phyloP scores from a whole-genome alignment of 2,888 invertebrate species.

The Tuberolachnus salignus region DNA sequence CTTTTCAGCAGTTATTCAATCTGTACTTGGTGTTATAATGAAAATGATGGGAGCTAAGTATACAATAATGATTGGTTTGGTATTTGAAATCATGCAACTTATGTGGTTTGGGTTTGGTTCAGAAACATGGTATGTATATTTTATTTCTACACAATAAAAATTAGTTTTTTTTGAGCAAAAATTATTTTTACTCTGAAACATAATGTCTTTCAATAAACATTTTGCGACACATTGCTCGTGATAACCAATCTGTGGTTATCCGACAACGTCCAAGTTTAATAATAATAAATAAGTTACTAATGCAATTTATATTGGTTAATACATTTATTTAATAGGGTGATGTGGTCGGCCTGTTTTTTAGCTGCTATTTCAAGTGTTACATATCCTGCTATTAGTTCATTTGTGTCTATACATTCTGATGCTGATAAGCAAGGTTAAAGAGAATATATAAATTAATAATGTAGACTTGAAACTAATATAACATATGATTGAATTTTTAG shows the following conservation, averaged over 20 bases:
- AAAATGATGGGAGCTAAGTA: slow-evolving; percentile 90
- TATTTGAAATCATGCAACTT: slow-evolving; percentile 95
- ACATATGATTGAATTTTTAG: slow-evolving; percentile 61
- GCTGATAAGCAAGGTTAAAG: slow-evolving; percentile 89
- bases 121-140: slow-evolving; percentile 77
- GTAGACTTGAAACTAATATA: not conserved
- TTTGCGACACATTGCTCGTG: not conserved
- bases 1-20: slow-evolving; percentile 93
- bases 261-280: not conserved
- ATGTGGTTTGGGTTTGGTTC: slow-evolving; percentile 98
- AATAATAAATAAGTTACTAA: not conserved
- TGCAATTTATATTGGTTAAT: not conserved
- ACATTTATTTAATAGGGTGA: slow-evolving; percentile 73
- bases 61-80: slow-evolving; percentile 94
- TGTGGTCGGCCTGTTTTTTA: slow-evolving; percentile 98
- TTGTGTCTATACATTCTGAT: slow-evolving; percentile 95
- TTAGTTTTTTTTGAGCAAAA: not conserved
- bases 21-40: slow-evolving; percentile 83
- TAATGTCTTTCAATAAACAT: not conserved
- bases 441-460: not conserved
- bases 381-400: slow-evolving; percentile 98
- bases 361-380: slow-evolving; percentile 96
- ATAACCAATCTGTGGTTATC: not conserved
- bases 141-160: not conserved
- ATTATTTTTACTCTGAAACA: no score